phyloP scores from a whole-genome alignment of 2,113 vertebrate genomes.

The Salvelinus namaycush region DNA sequence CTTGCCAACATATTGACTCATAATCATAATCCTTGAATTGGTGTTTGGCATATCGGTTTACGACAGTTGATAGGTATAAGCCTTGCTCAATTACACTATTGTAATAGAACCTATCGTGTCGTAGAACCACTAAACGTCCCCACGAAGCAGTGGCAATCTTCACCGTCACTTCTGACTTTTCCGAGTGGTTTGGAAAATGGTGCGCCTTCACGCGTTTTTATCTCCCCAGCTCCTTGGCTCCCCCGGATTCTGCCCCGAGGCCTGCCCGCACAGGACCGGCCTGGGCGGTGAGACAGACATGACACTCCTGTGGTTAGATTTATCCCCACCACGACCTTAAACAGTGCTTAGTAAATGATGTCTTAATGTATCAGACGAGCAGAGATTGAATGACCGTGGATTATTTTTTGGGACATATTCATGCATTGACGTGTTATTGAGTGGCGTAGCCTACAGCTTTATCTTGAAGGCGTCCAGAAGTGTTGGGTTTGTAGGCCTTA shows the following conservation, averaged over 20 bases:
- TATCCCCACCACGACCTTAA: too few relatives aligned
- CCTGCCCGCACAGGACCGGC: slow-evolving; percentile 15
- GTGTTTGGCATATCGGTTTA: neutral
- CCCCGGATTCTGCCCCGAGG: neutral
- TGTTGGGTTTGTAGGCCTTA: too few relatives aligned
- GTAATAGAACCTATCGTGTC: neutral
- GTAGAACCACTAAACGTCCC: neutral
- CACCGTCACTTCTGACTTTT: neutral
- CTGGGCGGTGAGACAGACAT: neutral
- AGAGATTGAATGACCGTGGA: too few relatives aligned
- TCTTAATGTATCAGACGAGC: neutral
- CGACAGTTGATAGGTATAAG: neutral
- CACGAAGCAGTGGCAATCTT: neutral
- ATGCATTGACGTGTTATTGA: too few relatives aligned
- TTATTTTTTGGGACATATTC: too few relatives aligned
- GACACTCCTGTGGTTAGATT: neutral
- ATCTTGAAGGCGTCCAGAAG: too few relatives aligned
- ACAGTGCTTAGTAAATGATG: neutral
- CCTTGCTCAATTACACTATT: neutral
- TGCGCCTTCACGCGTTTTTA: neutral
- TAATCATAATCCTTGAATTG: neutral
- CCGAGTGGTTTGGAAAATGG: slow-evolving; percentile 15
- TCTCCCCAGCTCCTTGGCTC: neutral
- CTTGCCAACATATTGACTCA: neutral
- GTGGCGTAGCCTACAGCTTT: too few relatives aligned